Evolutionary conservation across 2,888 invertebrate species (phyloP).

Genomic region (Agrotis puta): DNA sequence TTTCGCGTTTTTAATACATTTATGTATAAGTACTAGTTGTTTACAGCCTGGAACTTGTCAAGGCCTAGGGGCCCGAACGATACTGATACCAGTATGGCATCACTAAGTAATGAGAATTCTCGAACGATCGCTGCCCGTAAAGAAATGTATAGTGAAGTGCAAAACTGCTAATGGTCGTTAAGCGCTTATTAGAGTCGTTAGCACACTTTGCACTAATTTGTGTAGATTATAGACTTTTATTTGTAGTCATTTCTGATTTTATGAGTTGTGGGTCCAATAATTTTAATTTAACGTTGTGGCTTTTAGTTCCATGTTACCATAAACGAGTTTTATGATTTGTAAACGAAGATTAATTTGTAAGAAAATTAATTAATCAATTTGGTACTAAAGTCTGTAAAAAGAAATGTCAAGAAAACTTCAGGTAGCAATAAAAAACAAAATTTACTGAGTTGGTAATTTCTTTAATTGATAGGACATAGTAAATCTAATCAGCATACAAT

Average conservation of each 20-base stretch:
- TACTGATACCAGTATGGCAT: neutral
- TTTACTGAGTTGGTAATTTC: neutral
- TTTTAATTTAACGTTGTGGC: constrained; percentile 1
- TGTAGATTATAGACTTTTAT: constrained; percentile 5
- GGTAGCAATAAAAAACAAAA: neutral
- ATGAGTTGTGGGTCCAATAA: neutral
- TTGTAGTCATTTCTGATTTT: neutral
- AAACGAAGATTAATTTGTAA: too few species aligned
- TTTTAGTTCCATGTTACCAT: neutral
- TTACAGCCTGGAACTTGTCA: neutral
- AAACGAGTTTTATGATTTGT: too few species aligned
- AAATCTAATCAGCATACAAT: neutral
- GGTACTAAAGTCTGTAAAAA: too few species aligned
- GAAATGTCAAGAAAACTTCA: too few species aligned
- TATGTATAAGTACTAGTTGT: too few species aligned
- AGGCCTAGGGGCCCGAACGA: neutral
- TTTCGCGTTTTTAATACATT: too few species aligned
- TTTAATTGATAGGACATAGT: too few species aligned
- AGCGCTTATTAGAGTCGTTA: constrained; percentile 26
- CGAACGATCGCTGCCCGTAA: neutral
- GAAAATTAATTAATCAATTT: too few species aligned
- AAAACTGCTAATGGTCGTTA: constrained; percentile 9
- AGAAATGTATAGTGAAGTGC: constrained; percentile 3
- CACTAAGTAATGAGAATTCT: constrained; percentile 21
- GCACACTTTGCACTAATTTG: constrained; percentile 28